A percentile compares a stretch with the other conserved stretches of the same genome.
phyloP scores from a whole-genome alignment of 1,140 invertebrate genomes.

The Trichomalopsis sarcophagae region DNA sequence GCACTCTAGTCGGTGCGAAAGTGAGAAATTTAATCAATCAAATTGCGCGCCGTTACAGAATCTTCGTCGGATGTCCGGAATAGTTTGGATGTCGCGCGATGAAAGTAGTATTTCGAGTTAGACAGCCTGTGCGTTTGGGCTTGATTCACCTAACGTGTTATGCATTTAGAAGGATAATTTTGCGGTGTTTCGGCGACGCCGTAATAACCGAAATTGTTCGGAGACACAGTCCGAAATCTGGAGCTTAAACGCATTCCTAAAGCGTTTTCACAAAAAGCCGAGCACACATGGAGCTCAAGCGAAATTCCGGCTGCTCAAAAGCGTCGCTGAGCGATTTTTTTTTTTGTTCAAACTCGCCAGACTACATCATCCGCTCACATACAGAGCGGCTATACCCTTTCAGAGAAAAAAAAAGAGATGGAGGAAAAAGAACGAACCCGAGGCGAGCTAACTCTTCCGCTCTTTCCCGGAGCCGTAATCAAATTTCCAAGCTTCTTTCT shows the following conservation, averaged over 20 bases:
- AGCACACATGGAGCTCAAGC: neutral
- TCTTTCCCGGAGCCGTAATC: constrained; percentile 6
- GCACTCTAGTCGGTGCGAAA: neutral
- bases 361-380: neutral
- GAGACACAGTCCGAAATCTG: neutral
- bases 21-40: constrained; percentile 44
- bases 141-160: neutral
- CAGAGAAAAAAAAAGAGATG: neutral
- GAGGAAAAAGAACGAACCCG: constrained; percentile 15
- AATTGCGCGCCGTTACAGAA: neutral
- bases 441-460: constrained; percentile 25
- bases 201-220: neutral
- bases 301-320: neutral
- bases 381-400: neutral
- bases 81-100: neutral
- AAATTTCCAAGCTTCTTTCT: constrained; percentile 16
- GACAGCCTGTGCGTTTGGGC: neutral
- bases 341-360: no score
- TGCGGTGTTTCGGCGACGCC: neutral
- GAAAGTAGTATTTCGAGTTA: constrained; percentile 9
- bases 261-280: neutral
- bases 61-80: neutral
- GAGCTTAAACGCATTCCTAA: neutral
- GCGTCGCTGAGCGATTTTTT: neutral
- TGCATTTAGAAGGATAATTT: neutral